These are phyloP conservation scores for Macroramphosus scolopax DNA, from an alignment of 2,797 vertebrate genomes.

Conservation along the genomic window DNA sequence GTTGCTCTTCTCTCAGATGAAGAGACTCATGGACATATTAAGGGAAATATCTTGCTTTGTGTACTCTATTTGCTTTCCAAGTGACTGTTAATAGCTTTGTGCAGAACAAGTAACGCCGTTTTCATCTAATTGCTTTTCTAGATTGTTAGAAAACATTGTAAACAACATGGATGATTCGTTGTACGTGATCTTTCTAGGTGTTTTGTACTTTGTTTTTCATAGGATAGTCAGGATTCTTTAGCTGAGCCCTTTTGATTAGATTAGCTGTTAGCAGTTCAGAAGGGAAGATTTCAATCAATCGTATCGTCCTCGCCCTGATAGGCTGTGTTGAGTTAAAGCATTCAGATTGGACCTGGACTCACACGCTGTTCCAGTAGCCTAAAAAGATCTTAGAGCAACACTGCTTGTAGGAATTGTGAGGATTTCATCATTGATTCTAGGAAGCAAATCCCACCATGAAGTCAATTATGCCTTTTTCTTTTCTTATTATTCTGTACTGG, in stretches of 20 bases:
- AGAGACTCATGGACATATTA: slow-evolving; percentile 50
- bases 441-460: slow-evolving; percentile 56
- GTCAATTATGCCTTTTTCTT: slow-evolving; percentile 66
- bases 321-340: too few relatives aligned
- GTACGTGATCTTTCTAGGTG: slow-evolving; percentile 68
- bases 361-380: slow-evolving; percentile 34
- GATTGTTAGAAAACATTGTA: slow-evolving; percentile 75
- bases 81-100: slow-evolving; percentile 58
- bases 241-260: slow-evolving; percentile 58
- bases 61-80: slow-evolving; percentile 59
- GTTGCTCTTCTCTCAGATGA: slow-evolving; percentile 38
- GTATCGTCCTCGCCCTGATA: slow-evolving; percentile 22
- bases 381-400: slow-evolving; percentile 52
- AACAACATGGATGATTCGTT: slow-evolving; percentile 64
- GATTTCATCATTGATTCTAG: slow-evolving; percentile 59
- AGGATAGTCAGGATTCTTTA: slow-evolving; percentile 58
- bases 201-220: slow-evolving; percentile 67
- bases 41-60: slow-evolving; percentile 42
- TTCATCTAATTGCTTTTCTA: slow-evolving; percentile 50
- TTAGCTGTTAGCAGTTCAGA: slow-evolving; percentile 40
- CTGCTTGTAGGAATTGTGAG: slow-evolving; percentile 61
- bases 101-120: slow-evolving; percentile 55
- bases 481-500: slow-evolving; percentile 73
- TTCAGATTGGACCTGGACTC: slow-evolving; percentile 57
- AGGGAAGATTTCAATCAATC: slow-evolving; percentile 28